A percentile compares a stretch with the other conserved stretches of the same genome.
Conservation (phyloP, 2,888 invertebrate species). For the Morinoia aosen region DNA sequence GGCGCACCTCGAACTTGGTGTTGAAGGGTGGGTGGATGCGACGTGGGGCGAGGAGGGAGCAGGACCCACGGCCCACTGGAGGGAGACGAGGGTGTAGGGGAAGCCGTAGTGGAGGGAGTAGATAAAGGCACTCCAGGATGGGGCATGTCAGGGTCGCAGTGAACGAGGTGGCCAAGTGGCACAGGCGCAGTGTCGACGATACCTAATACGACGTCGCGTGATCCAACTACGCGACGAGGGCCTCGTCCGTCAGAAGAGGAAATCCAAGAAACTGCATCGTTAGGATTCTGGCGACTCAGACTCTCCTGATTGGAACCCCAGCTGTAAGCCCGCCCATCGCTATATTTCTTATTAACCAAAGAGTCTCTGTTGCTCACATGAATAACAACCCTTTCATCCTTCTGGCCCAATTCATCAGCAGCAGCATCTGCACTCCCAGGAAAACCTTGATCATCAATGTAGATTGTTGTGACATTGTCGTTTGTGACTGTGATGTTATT, state of each 20-base stretch:
- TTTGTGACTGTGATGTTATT: slow-evolving; percentile 65
- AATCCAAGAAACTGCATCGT: neutral
- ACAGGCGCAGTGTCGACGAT: slow-evolving; percentile 39
- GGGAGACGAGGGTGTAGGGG: slow-evolving; percentile 24
- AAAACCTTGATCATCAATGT: slow-evolving; percentile 58
- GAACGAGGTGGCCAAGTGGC: neutral
- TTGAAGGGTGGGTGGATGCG: slow-evolving; percentile 58
- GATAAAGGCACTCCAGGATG: slow-evolving; percentile 15
- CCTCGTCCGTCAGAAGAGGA: neutral
- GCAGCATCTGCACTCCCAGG: neutral
- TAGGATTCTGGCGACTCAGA: neutral
- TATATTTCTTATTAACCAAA: neutral
- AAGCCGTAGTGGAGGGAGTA: neutral
- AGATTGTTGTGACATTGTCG: slow-evolving; percentile 67
- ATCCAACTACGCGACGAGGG: neutral
- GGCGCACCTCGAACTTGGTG: slow-evolving; percentile 56
- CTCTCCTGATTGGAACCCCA: neutral
- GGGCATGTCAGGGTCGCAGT: slow-evolving; percentile 32
- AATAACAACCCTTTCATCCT: slow-evolving; percentile 62
- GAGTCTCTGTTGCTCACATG: slow-evolving; percentile 57
- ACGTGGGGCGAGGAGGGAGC: slow-evolving; percentile 61
- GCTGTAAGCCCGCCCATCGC: slow-evolving; percentile 9
- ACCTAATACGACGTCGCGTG: slow-evolving; percentile 29
- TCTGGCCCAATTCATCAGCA: slow-evolving; percentile 24
- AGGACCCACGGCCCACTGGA: slow-evolving; percentile 57